These are phyloP conservation scores for Neogobius melanostomus DNA, from an alignment of 2,113 vertebrate genomes.

Conservation along the genomic window DNA sequence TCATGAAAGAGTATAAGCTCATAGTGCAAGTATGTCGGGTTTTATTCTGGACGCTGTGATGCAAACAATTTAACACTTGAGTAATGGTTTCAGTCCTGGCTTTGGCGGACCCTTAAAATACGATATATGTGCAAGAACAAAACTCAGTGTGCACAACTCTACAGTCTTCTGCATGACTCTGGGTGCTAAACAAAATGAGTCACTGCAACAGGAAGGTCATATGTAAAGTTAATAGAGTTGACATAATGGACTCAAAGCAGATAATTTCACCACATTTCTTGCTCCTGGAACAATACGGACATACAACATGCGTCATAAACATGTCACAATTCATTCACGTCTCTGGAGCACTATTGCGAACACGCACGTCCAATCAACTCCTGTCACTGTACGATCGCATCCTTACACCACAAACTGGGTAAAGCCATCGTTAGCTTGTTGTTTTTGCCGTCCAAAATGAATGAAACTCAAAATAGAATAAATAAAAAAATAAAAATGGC, in stretches of 20 bases:
- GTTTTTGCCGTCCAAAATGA: not conserved
- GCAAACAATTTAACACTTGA: too few species aligned
- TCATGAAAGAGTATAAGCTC: slow-evolving; percentile 26
- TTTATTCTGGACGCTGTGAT: too few species aligned
- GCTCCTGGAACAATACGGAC: slow-evolving; percentile 2
- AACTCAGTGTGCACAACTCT: not conserved
- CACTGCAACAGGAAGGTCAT: not conserved
- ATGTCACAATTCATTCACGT: not conserved
- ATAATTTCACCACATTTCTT: not conserved
- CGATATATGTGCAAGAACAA: too few species aligned
- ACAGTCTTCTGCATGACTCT: too few species aligned
- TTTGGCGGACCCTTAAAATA: too few species aligned
- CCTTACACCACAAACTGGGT: not conserved
- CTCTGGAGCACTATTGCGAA: not conserved
- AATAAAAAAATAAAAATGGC: too few species aligned
- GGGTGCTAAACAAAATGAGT: not conserved
- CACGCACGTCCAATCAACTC: not conserved
- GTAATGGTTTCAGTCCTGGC: too few species aligned
- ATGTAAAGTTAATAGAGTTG: not conserved
- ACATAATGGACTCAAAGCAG: not conserved
- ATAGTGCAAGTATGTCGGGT: slow-evolving; percentile 7
- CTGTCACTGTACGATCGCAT: not conserved
- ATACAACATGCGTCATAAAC: not conserved
- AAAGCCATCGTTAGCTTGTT: not conserved
- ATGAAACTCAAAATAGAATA: too few species aligned